Evolutionary conservation across 2,113 vertebrate genomes (phyloP).

Genomic region (Prochilodus magdalenae): DNA sequence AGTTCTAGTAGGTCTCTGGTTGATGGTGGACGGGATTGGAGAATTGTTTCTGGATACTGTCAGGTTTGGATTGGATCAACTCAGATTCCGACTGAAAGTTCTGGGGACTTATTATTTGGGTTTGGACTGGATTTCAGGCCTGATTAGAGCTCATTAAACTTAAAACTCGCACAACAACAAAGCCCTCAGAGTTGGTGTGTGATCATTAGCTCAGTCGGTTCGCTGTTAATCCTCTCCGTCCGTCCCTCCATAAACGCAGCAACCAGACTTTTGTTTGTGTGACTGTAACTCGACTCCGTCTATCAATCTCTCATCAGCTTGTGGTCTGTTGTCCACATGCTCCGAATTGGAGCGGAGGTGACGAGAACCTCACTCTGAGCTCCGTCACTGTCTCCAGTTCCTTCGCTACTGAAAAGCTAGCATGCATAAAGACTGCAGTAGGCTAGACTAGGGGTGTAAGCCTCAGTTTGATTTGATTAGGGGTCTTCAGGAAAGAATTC

Average conservation of each 20-base stretch:
- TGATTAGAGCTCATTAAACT: neutral
- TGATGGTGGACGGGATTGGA: too few species aligned
- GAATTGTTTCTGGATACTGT: neutral
- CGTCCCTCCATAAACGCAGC: neutral
- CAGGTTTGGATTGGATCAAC: neutral
- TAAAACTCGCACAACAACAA: neutral
- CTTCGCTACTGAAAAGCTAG: constrained; percentile 24
- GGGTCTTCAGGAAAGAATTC: too few species aligned
- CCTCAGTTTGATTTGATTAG: too few species aligned
- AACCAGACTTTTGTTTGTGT: constrained; percentile 42
- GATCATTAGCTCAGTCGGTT: constrained; percentile 19
- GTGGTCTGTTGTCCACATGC: constrained; percentile 48
- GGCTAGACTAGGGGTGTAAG: neutral
- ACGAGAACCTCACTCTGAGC: constrained; percentile 2
- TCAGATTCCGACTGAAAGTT: neutral
- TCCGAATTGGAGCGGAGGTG: constrained; percentile 29
- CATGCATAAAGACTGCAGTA: neutral
- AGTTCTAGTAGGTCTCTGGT: too few species aligned
- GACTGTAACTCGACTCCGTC: constrained; percentile 21
- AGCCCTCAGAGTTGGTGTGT: neutral
- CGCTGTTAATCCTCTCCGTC: constrained; percentile 13
- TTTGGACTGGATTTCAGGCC: neutral
- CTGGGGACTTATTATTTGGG: neutral
- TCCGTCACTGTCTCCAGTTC: neutral
- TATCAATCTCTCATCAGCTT: constrained; percentile 36